Base-by-base conservation (phyloP, 2,888 invertebrate genomes). In the Drosophila robusta region DNA sequence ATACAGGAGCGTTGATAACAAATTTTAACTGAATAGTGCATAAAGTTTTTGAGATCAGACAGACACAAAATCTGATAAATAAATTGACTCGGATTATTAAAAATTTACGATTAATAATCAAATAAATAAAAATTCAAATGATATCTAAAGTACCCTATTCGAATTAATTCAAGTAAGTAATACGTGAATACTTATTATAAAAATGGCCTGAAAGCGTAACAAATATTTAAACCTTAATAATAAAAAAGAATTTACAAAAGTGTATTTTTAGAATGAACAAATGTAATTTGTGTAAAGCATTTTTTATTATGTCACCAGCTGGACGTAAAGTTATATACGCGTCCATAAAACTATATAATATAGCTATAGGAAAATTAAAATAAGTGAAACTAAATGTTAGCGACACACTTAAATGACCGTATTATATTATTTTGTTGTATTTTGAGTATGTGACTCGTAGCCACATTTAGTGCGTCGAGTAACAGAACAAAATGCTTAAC, bases 401-500 rank as follows among this genome's bases (percentile, higher is more conserved):
- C 38, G 24, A 14, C 12, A 6, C 11, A 26, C 6, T 42, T 14
- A 14, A 9, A 24, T 41, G 8, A 32, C n/a, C 18, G 50, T 14
- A 8, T 50, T 0, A 8, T 22, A 18, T 47, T 18, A 2, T 16
- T 14, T 14, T 9, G 9, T 34, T 64, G 2, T 22, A 50, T 9
- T 41, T 69, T 38, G 22, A 54, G 36, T 55, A 63, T 70, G 60
- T 54, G 29, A 70, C 70, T 49, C 29, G 11, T 18, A 42, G 16
- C 47, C 32, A 22, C 47, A 29, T 60, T 67, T 52, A 67, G 39
- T 46, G 32, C 50, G 45, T 42, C 7, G 24, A 36, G 16, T 16
- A 6, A 38, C 11, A 52, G 34, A 41, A 63, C 32, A 29, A 65
- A 60, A 65, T 71, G 45, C 52, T 44, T 18, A 55, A 47, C 14